Evolutionary conservation across 2,888 invertebrate species (phyloP).

Genomic region (Drosophila borborema): DNA sequence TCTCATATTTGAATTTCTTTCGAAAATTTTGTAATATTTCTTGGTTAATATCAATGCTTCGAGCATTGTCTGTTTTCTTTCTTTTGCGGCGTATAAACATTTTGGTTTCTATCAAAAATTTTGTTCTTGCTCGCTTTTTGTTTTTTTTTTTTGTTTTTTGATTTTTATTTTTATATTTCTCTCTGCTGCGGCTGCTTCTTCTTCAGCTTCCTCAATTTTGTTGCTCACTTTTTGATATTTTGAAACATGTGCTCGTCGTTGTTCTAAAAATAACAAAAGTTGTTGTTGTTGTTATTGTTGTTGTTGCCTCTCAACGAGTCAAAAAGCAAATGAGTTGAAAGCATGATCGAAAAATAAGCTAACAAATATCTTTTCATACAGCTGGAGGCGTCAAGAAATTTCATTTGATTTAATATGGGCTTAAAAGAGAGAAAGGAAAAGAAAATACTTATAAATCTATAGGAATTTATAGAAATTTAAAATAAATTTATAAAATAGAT

Average conservation of each 20-base stretch:
- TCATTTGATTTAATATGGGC: not conserved
- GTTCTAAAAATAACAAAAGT: slow-evolving; percentile 59
- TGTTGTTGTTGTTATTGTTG: slow-evolving; percentile 10
- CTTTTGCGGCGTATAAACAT: slow-evolving; percentile 30
- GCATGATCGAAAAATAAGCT: slow-evolving; percentile 31
- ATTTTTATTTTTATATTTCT: slow-evolving; percentile 47
- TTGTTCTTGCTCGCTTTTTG: slow-evolving; percentile 37
- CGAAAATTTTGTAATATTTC: not conserved
- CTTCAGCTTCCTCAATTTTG: slow-evolving; percentile 14
- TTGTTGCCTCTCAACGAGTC: slow-evolving; percentile 35
- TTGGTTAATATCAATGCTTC: slow-evolving; percentile 31
- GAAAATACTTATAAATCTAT: not conserved
- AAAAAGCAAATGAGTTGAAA: slow-evolving; percentile 50
- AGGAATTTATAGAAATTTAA: not conserved
- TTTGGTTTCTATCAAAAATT: slow-evolving; percentile 40
- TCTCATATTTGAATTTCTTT: not conserved
- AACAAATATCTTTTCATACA: slow-evolving; percentile 25
- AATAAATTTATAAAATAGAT: not conserved
- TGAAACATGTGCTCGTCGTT: slow-evolving; percentile 73
- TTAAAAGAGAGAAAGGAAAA: not conserved
- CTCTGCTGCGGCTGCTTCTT: slow-evolving; percentile 7
- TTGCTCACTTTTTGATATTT: slow-evolving; percentile 69
- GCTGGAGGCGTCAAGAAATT: slow-evolving; percentile 12
- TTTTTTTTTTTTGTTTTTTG: slow-evolving; percentile 54
- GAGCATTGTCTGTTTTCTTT: slow-evolving; percentile 14